Percentiles rank a stretch among this genome's conserved stretches.
Evolutionary conservation across 1,140 invertebrate species (phyloP).

Genomic region (Cyrtorhinus lividipennis): DNA sequence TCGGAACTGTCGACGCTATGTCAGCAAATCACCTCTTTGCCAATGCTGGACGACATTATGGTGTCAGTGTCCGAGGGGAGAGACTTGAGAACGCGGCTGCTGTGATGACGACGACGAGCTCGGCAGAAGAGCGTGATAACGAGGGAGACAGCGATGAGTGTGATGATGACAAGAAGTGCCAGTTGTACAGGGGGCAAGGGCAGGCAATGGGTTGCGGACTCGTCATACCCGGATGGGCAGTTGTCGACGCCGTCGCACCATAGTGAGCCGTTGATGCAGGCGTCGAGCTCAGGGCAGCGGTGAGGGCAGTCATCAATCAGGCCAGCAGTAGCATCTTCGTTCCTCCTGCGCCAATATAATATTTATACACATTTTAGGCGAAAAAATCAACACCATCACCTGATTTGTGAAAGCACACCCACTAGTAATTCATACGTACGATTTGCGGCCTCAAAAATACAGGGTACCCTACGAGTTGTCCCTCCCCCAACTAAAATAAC

Average conservation of each 20-base stretch:
- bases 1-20: slow-evolving; percentile 74
- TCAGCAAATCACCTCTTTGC: slow-evolving; percentile 80
- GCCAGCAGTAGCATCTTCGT: slow-evolving; percentile 33
- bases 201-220: slow-evolving; percentile 60
- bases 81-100: slow-evolving; percentile 19
- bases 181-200: slow-evolving; percentile 57
- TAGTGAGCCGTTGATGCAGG: slow-evolving; percentile 71
- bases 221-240: slow-evolving; percentile 77
- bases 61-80: slow-evolving; percentile 27
- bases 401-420: no score
- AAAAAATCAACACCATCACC: no score
- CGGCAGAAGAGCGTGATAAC: slow-evolving; percentile 20
- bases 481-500: no score
- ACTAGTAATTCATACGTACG: no score
- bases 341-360: slow-evolving; percentile 30
- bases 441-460: no score
- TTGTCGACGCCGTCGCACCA: slow-evolving; percentile 77
- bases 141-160: slow-evolving; percentile 30
- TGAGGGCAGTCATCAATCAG: slow-evolving; percentile 57
- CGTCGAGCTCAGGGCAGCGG: slow-evolving; percentile 68
- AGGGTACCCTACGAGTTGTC: no score
- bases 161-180: slow-evolving; percentile 35
- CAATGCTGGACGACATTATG: slow-evolving; percentile 23
- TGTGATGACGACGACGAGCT: neutral
- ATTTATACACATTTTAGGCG: neutral